Percentiles rank a stretch among this genome's conserved stretches.
Evolutionary conservation across 2,113 vertebrate genomes (phyloP).

Genomic region (Camelus bactrianus): DNA sequence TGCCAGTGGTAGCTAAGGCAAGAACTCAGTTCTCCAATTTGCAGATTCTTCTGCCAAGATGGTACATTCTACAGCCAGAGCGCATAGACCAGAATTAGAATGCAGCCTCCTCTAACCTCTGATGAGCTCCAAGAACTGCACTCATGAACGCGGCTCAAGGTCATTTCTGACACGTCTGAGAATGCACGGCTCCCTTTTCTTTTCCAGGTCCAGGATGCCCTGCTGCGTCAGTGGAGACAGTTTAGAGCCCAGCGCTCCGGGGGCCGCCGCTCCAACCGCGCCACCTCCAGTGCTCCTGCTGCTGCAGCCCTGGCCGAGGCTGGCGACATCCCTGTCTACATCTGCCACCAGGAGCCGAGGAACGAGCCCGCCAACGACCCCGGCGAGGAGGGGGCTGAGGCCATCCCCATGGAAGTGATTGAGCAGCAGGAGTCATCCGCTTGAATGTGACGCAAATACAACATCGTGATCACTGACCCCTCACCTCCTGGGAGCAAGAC

Average conservation of each 20-base stretch:
- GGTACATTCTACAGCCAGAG: neutral
- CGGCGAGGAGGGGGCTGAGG: slow-evolving; percentile 89
- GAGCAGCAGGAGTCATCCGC: slow-evolving; percentile 93
- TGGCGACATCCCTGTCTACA: slow-evolving; percentile 91
- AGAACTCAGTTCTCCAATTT: neutral
- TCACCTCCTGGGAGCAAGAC: slow-evolving; percentile 64
- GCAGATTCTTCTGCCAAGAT: neutral
- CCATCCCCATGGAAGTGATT: slow-evolving; percentile 91
- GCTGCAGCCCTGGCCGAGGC: slow-evolving; percentile 86
- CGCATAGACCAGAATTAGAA: neutral
- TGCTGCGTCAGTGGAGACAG: slow-evolving; percentile 95
- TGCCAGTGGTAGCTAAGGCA: neutral
- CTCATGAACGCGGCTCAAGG: neutral
- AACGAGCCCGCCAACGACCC: slow-evolving; percentile 90
- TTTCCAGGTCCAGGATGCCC: slow-evolving; percentile 92
- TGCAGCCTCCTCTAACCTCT: neutral
- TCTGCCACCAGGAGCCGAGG: slow-evolving; percentile 92
- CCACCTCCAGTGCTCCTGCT: slow-evolving; percentile 91
- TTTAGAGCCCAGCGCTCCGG: slow-evolving; percentile 84
- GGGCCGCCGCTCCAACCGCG: slow-evolving; percentile 91
- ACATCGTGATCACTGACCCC: slow-evolving; percentile 57
- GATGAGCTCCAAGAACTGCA: neutral
- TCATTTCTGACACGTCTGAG: neutral
- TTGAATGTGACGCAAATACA: slow-evolving; percentile 81
- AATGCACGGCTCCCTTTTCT: neutral